Base-by-base conservation (phyloP, 1,140 invertebrate species). In the Hyles euphorbiae region DNA sequence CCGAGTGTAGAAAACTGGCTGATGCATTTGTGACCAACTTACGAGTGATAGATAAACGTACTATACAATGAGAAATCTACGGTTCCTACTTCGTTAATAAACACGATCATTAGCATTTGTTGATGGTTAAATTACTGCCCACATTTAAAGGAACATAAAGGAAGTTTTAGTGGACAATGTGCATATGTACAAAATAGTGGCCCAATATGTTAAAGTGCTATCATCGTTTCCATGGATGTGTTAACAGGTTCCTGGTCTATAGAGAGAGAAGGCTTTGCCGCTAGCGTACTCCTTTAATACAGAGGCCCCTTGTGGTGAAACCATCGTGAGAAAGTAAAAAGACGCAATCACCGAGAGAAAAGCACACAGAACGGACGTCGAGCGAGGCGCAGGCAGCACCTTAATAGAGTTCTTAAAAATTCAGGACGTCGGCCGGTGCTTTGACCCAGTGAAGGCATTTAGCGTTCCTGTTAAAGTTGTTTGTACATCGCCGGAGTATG, bases 341-440 rank as follows among this genome's bases (percentile, higher is more conserved):
- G 83, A 78, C 70, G 81, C 81, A 87, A 83, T 85, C 82, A 79
- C 56, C 70, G 70, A 81, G 72, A 74, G 78, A 85, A 87, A 83
- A 83, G 81, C 70, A 59, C 73, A 67, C 63, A 67, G 51, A 64
- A 69, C 57, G 59, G 60, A 71, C 58, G 22, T 36, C 32, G 45
- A 54, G 34, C n/a, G 34, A 61, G 46, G 69, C 36, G 61, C 49
- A 63, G 11, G 54, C 63, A 63, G 52, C 58, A 68, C 66, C 74
- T 75, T 84, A 82, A 87, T 84, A 62, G 73, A 70, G 66, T 82
- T 63, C 64, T 87, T 82, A 87, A 85, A 87, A 80, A 87, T 87
- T 81, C 81, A 87, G 80, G 81, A 83, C 71, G 64, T 63, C 62
- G 57, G 64, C 72, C 63, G 65, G 53, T 45, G 59, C 61, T 75